Evolutionary conservation across 1,140 invertebrate species (phyloP), one percentile per base, ranked within the genome.

Genomic region (Pygmarrhopalites habei): DNA sequence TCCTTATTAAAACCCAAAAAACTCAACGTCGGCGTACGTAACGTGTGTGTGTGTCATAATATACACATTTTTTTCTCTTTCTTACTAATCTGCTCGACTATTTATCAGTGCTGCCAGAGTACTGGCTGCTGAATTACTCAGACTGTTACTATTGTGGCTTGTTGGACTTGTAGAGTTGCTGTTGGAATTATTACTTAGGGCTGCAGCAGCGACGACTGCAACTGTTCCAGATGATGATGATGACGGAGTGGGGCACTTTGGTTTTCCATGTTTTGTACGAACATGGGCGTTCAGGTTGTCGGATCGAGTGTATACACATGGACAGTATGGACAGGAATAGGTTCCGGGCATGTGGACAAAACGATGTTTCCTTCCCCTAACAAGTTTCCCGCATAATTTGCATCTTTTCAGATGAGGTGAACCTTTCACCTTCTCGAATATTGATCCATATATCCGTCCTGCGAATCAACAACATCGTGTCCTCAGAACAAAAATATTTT

Each of bases 381-480:
- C 69, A 58, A 71, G 60, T 60, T 71, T 71, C 51, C 69, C 69
- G 65, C 69, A 71, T 56, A 71, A 62, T 67, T 71, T 71, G 52
- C 69, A 71, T 44, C 69, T 55, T 58, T 71, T 71, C 51, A 71
- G 49, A 57, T 71, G 69, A 19, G 69, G 69, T 41, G 66, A 68
- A 62, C 69, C 69, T 28, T 66, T 64, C 43, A 71, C 69, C 56
- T 71, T 71, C 66, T 71, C 69, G 60, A 71, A 71, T 41, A 71
- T 71, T 23, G 66, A 68, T 60, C 69, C 69, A 57, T 61, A 71
- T 41, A 71, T 71, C 32, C 69, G 63, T 60, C 69, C 69, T 71
- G 65, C 29, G 61, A 65, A 60, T 57, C 63, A 55, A 68, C 55
- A 68, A 64, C 46, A 39, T 35, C 58, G 2, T 51, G 44, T 53